Percentiles rank a stretch among this genome's conserved stretches.
phyloP scores from a whole-genome alignment of 2,113 vertebrate genomes.

The Myodes glareolus region DNA sequence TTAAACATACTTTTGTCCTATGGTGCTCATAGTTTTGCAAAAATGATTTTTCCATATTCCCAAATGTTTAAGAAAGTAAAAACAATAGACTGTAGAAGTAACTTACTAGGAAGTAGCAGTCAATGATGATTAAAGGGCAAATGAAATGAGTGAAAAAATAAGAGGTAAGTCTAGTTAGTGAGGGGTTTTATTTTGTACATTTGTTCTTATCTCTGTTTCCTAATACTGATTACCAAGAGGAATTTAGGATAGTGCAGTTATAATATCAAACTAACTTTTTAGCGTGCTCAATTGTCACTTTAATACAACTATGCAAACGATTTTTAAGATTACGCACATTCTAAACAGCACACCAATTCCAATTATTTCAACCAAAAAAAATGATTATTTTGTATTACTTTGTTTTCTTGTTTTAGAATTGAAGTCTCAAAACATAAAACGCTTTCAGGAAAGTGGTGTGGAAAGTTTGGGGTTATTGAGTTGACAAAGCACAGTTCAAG shows the following conservation, averaged over 20 bases:
- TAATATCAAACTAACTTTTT: not conserved
- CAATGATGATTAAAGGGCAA: not conserved
- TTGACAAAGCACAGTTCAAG: not conserved
- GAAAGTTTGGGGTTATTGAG: not conserved
- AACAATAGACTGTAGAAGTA: not conserved
- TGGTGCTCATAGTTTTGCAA: not conserved
- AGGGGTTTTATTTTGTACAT: not conserved
- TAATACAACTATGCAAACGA: not conserved
- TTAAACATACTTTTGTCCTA: not conserved
- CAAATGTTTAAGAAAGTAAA: not conserved
- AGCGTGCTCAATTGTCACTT: not conserved
- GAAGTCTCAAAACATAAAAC: not conserved
- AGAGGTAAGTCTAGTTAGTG: not conserved
- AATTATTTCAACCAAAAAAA: not conserved
- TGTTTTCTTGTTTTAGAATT: not conserved
- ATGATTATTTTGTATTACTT: not conserved
- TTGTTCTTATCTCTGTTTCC: not conserved
- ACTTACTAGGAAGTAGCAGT: not conserved
- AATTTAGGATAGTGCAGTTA: not conserved
- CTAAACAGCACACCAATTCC: not conserved
- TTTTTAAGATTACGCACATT: not conserved
- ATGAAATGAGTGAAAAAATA: not conserved
- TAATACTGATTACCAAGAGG: not conserved
- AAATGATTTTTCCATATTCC: not conserved
- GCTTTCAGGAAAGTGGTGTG: not conserved